Base-by-base conservation (phyloP, 2,113 vertebrate genomes). In the Myotis lucifugus region DNA sequence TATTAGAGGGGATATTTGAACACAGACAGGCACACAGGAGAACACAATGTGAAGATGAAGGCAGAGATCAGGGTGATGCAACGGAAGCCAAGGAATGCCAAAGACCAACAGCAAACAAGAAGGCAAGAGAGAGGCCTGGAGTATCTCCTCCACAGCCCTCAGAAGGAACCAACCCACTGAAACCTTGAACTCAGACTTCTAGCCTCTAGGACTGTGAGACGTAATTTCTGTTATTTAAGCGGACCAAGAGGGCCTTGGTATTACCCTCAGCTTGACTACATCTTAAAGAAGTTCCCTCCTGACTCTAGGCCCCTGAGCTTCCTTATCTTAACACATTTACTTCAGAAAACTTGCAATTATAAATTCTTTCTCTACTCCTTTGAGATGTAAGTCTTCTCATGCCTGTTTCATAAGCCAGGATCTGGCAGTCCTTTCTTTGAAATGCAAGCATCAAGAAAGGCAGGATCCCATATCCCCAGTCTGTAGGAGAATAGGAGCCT, bases 401-500 rank as follows among this genome's bases (percentile, higher is more conserved):
- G 21, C 32, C 37, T 29, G 14, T 70, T 92, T 82, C 13, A 86
- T 2, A 56, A 61, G 0, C 8, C 40, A 52, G 29, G n/a, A 61
- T 11, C 37, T n/a, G 9, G 8, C 5, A 85, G 6, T 18, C 40
- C 14, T 14, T 6, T 3, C 42, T 82, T 37, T 81, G 10, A 54
- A 78, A 83, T 17, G 12, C 21, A 78, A 59, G 25, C n/a, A n/a
- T 84, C 7, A 34, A 66, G 37, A 46, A 79, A 61, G 21, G 40
- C 19, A 37, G 27, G 52, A 2, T 19, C 29, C 27, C 6, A 14
- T 32, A 19, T 76, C 6, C 4, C 0, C 11, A 4, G 0, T 78
- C 29, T 37, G 15, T 4, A 1, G n/a, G 5, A 77, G 32, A 27
- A 2, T 23, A n/a, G 7, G 7, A 70, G 0, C 2, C 59, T 74